A percentile compares a stretch with the other conserved stretches of the same genome.
Evolutionary conservation across 64 coral and sea anemone genomes (phyloP).

Genomic region (Dendrophyllia cribrosa): DNA sequence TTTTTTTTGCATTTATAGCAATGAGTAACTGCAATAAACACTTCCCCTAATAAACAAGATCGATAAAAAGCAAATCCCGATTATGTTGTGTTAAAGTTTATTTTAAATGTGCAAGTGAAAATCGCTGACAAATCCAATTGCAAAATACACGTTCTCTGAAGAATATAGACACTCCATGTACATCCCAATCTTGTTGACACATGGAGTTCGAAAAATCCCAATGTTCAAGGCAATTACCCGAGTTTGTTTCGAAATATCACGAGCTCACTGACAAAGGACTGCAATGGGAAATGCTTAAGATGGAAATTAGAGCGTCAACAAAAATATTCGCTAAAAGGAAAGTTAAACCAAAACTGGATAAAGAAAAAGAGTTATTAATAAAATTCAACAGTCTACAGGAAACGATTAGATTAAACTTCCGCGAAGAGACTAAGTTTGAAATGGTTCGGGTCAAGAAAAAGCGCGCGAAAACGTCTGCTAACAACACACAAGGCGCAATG

Average conservation of each 20-base stretch:
- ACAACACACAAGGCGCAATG: background rate
- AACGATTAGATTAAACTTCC: background rate
- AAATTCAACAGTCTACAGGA: background rate
- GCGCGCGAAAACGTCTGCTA: background rate
- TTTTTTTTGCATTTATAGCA: no score
- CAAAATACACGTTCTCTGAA: no score
- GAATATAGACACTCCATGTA: no score
- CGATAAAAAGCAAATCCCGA: no score
- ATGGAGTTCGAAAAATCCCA: no score
- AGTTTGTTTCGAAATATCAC: background rate
- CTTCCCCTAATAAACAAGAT: no score
- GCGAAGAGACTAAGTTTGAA: background rate
- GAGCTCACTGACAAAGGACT: background rate
- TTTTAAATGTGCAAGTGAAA: no score
- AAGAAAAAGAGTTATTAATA: background rate
- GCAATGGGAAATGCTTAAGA: background rate
- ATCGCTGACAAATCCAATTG: no score
- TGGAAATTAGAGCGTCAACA: background rate
- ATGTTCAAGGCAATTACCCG: background rate
- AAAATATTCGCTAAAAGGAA: background rate
- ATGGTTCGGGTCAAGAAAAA: background rate
- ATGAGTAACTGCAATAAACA: no score
- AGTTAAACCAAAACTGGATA: background rate
- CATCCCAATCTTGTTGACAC: no score
- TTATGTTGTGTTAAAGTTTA: no score